Conservation (phyloP, 2,888 invertebrate species). For the Ichneumoninae sp. region DNA sequence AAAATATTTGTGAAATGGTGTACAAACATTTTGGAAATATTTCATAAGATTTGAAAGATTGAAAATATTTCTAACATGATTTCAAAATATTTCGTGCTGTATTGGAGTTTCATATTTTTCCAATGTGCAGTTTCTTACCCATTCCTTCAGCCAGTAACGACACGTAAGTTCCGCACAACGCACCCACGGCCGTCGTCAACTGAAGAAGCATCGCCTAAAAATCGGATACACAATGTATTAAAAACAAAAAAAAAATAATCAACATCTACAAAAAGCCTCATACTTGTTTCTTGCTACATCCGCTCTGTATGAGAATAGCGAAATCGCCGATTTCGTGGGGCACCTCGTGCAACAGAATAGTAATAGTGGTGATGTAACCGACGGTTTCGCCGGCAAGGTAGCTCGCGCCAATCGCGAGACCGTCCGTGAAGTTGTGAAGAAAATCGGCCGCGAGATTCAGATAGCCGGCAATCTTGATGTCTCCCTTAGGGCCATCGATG, state of each 20-base stretch:
- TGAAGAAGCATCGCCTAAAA: slow-evolving; percentile 96
- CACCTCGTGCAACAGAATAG: slow-evolving; percentile 98
- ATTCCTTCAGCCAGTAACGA: slow-evolving; percentile 93
- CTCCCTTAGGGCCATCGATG: slow-evolving; percentile 75
- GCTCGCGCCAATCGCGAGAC: slow-evolving; percentile 99
- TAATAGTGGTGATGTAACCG: slow-evolving; percentile 96
- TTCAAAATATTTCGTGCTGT: too few species aligned
- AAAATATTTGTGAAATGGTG: neutral
- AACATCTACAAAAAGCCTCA: slow-evolving; percentile 47
- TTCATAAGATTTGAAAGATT: neutral
- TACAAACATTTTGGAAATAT: too few species aligned
- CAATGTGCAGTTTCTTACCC: slow-evolving; percentile 77
- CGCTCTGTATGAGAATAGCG: slow-evolving; percentile 98
- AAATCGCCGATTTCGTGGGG: slow-evolving; percentile 99
- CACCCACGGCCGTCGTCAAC: slow-evolving; percentile 97
- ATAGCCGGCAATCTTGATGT: slow-evolving; percentile 95
- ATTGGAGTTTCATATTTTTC: neutral
- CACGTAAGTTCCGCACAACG: slow-evolving; percentile 95
- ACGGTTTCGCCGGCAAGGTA: slow-evolving; percentile 95
- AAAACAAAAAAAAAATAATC: slow-evolving; percentile 24
- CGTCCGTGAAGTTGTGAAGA: slow-evolving; percentile 99
- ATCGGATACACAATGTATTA: slow-evolving; percentile 22
- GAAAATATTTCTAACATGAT: neutral
- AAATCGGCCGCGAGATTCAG: slow-evolving; percentile 99
- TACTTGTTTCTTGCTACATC: slow-evolving; percentile 94